A percentile compares a stretch with the other conserved stretches of the same genome.
These are phyloP conservation scores for Drosophila rellima DNA, from an alignment of 2,888 invertebrate species.

Conservation along the genomic window DNA sequence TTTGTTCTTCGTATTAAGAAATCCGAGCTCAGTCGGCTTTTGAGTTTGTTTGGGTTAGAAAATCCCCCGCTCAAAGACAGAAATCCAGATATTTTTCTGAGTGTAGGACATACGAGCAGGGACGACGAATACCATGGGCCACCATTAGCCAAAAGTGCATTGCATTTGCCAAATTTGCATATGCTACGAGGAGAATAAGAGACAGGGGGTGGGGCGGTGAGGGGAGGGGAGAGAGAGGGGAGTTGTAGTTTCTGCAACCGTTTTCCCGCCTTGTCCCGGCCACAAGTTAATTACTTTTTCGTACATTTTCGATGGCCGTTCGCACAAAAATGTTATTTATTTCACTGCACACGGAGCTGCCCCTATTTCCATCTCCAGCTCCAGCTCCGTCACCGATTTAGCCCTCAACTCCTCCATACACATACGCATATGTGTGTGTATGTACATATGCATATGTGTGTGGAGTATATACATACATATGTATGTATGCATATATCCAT, in stretches of 20 bases:
- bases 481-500: constrained; percentile 32
- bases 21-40: no score
- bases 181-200: constrained; percentile 44
- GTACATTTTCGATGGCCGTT: constrained; percentile 75
- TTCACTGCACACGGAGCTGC: constrained; percentile 70
- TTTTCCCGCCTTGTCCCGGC: constrained; percentile 29
- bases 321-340: constrained; percentile 73
- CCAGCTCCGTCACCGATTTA: constrained; percentile 19
- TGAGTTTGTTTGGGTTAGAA: no score
- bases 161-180: constrained; percentile 79
- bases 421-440: not conserved
- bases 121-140: constrained; percentile 56
- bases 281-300: constrained; percentile 80
- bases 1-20: no score
- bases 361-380: constrained; percentile 36
- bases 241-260: constrained; percentile 38
- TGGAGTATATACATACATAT: not conserved
- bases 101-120: constrained; percentile 4
- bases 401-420: constrained; percentile 19
- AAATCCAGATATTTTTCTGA: no score
- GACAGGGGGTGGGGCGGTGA: not conserved
- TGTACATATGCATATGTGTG: constrained; percentile 18
- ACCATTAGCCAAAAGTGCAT: constrained; percentile 77
- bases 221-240: constrained; percentile 2
- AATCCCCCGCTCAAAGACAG: no score